Base-by-base conservation (phyloP, 2,888 invertebrate genomes). In the Ectobius pallidus region DNA sequence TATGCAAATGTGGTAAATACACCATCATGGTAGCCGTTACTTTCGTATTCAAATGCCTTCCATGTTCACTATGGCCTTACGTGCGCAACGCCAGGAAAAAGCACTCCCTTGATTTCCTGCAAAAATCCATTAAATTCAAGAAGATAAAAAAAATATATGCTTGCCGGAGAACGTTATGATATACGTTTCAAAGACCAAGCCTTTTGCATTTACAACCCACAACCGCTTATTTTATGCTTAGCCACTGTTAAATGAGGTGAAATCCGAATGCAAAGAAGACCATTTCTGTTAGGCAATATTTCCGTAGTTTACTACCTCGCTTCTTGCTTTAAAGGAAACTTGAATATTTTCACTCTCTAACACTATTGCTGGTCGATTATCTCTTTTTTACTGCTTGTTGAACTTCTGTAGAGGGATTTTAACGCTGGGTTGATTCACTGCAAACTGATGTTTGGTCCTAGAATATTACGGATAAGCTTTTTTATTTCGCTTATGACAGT, bases 1-100 rank as follows among this genome's bases (percentile, higher is more conserved):
- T 58, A 58, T 58, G 58, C 32, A 25, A 58, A 58, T 58, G 14
- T 16, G 1, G 16, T 32, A 58, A 58, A 20, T 2, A 30, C 58
- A n/a, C 27, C 30, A n/a, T 58, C 25, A 32, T 6, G 34, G 11
- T n/a, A 58, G 58, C 32, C 27, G 32, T 27, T 30, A 58, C 27
- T 58, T 58, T 58, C n/a, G 16, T 58, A 58, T 58, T 30, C 58
- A 58, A 58, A 58, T 58, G 7, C 25, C 22, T 52, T 52, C 52
- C 52, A 25, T 52, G 58, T 58, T 58, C 32, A n/a, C 58, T 1
- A 16, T 16, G 30, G 30, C 58, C 58, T 58, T 58, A 58, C 58
- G 58, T 58, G 58, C 58, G 30, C 58, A 58, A 30, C 30, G 16
- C 30, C 58, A 58, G 58, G 58, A 58, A 46, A 58, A 34, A 30